Base-by-base conservation (phyloP, 2,113 vertebrate species). In the Catharus fuscescens region DNA sequence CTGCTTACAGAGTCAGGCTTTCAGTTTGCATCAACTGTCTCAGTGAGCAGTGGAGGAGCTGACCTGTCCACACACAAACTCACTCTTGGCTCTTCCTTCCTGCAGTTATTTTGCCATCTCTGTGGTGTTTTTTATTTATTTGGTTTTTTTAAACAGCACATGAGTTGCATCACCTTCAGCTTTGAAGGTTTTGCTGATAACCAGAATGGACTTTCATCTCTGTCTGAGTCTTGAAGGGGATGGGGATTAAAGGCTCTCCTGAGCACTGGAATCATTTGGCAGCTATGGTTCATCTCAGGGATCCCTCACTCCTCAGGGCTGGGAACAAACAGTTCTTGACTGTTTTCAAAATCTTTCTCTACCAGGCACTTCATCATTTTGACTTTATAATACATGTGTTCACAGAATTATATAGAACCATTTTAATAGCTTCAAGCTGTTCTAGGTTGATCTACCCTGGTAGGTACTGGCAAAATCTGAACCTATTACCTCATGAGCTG, bases 381-480 rank as follows among this genome's bases (percentile, higher is more conserved):
- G 64, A 65, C 54, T 94, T 80, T 73, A 65, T 80, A 84, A 88
- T 88, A 66, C 36, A 20, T 31, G 47, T 80, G 56, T 69, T 94
- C 57, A 72, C 52, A 80, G 84, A 90, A 74, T 71, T 86, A 92
- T 69, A 91, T n/a, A 80, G 91, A 62, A 50, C 71, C 13, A 17
- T 76, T 94, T 95, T 95, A 96, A 96, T 89, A 70, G 69, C 80
- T 88, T 95, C 94, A 96, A 93, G 96, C 85, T 91, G 92, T 90
- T 73, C 77, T 64, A 42, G 44, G 82, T 86, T 54, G 71, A 54
- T 21, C 69, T 90, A 67, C 40, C 61, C 84, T 24, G 14, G 79
- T 84, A 91, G 96, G 76, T 82, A 71, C 80, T 88, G 72, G 97
- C 88, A 92, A 93, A 92, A 84, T 32, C 42, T 80, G 69, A 91